Conservation (phyloP, 2,113 vertebrate genomes). For the Dasyornis broadbenti region DNA sequence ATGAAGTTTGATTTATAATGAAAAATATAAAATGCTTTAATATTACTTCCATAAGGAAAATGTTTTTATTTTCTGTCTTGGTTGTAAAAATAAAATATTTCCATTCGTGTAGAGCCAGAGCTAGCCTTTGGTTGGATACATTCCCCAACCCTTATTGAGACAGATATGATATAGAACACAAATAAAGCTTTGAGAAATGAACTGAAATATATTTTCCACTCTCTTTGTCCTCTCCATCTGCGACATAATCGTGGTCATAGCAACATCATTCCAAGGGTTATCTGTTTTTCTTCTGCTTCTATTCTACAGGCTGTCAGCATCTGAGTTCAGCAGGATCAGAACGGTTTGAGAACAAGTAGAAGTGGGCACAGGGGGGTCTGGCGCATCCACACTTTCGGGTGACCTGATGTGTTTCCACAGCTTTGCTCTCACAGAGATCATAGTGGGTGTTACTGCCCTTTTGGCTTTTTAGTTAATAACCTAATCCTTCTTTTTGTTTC, state of each 20-base stretch:
- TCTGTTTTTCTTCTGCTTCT: neutral
- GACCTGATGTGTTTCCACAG: neutral
- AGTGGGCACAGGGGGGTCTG: neutral
- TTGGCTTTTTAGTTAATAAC: neutral
- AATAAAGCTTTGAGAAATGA: constrained; percentile 9
- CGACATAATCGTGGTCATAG: neutral
- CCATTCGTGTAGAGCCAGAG: neutral
- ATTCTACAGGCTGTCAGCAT: neutral
- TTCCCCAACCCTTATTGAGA: neutral
- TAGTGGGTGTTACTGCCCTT: neutral
- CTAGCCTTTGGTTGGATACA: neutral
- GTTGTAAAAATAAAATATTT: constrained; percentile 10
- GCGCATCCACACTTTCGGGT: neutral
- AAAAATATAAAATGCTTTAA: neutral
- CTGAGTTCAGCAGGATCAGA: neutral
- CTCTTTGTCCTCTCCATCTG: neutral
- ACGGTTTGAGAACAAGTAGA: neutral
- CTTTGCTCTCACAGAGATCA: neutral
- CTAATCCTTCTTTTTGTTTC: neutral
- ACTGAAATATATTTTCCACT: neutral
- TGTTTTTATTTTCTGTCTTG: neutral
- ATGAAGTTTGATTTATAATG: neutral
- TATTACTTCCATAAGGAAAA: neutral
- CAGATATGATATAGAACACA: neutral
- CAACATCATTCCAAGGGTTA: neutral